phyloP scores from a whole-genome alignment of 2,888 invertebrate genomes.

The Tipula lateralis region DNA sequence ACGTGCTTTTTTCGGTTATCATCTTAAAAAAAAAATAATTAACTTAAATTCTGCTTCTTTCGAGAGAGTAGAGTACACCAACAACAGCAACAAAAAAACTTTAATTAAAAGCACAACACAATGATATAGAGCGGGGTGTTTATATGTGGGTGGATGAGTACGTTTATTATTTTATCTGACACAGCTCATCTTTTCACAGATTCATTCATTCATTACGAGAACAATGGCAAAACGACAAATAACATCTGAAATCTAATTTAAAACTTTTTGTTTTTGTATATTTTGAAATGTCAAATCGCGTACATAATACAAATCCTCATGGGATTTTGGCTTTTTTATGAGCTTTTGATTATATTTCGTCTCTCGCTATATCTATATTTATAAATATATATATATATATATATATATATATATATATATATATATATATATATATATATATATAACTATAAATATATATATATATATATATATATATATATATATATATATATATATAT shows the following conservation, averaged over 20 bases:
- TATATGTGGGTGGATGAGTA: neutral
- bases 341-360: neutral
- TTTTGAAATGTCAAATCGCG: neutral
- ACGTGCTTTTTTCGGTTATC: conserved; percentile 24
- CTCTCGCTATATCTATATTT: too few relatives aligned
- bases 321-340: neutral
- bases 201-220: conserved; percentile 4
- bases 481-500: too few relatives aligned
- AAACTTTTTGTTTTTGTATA: neutral
- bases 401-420: too few relatives aligned
- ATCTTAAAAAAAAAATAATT: conserved; percentile 13
- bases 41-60: neutral
- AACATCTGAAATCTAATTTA: conserved; percentile 9
- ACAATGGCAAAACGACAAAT: neutral
- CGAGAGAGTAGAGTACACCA: neutral
- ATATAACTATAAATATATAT: too few relatives aligned
- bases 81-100: neutral
- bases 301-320: neutral
- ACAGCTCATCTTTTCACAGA: neutral
- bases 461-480: too few relatives aligned
- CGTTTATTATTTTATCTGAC: neutral
- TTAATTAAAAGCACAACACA: neutral
- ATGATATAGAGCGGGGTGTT: neutral
- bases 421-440: too few relatives aligned
- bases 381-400: too few relatives aligned